phyloP scores from a whole-genome alignment of 64 coral and sea anemone genomes.

The Orbicella faveolata region DNA sequence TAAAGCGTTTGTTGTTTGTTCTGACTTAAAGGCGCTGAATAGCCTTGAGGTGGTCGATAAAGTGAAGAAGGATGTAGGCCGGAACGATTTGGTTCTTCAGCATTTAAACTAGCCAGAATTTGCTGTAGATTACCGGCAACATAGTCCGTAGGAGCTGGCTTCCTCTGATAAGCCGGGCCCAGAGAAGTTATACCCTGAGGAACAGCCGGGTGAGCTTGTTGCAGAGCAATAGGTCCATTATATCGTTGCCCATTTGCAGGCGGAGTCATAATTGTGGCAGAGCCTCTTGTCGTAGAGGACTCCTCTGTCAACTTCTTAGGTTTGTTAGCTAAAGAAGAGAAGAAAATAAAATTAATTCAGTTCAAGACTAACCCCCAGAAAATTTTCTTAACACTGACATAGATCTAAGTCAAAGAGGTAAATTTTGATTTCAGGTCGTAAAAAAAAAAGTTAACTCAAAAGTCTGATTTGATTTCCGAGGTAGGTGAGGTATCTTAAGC shows the following conservation, averaged over 20 bases:
- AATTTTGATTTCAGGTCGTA: too few relatives aligned
- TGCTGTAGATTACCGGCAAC: conserved; percentile 44
- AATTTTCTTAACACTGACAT: too few relatives aligned
- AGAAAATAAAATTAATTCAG: not conserved
- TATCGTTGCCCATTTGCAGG: conserved; percentile 28
- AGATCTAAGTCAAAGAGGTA: too few relatives aligned
- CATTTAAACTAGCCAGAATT: conserved; percentile 56
- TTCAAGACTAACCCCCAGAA: not conserved
- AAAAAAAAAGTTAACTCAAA: too few relatives aligned
- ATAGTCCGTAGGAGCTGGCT: not conserved
- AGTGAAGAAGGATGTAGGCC: not conserved
- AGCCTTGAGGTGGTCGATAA: conserved; percentile 3
- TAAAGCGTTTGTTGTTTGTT: not conserved
- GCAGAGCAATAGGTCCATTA: not conserved
- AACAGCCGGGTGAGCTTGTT: not conserved
- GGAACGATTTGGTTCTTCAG: not conserved
- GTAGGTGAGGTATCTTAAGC: too few relatives aligned
- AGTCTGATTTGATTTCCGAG: too few relatives aligned
- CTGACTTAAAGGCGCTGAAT: not conserved
- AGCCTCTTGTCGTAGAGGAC: conserved; percentile 16
- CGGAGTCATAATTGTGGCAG: conserved; percentile 28
- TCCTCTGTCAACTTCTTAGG: conserved; percentile 44
- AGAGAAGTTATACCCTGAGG: not conserved
- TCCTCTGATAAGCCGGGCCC: not conserved
- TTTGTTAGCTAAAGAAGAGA: not conserved